phyloP scores from a whole-genome alignment of 2,113 vertebrate genomes.

The Jacana jacana region DNA sequence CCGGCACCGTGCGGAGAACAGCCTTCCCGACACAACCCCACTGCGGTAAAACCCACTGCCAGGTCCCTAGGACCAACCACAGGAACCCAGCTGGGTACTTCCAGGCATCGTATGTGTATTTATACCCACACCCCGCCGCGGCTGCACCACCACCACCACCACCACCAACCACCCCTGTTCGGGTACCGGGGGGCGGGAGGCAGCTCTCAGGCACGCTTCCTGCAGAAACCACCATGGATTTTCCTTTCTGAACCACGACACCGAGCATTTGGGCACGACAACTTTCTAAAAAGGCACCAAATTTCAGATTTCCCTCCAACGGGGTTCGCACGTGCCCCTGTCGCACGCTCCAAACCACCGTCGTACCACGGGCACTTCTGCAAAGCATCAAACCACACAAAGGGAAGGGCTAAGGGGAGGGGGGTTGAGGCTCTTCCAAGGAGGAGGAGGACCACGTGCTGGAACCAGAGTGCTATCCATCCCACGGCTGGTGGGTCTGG shows the following conservation, averaged over 20 bases:
- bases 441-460: background rate
- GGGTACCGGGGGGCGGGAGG: background rate
- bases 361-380: accelerated
- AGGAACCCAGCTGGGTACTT: accelerated
- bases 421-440: background rate
- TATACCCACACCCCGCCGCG: accelerated
- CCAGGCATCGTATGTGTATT: accelerated
- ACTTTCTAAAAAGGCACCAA: background rate
- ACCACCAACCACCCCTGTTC: accelerated
- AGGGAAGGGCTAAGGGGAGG: background rate
- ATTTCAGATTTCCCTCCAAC: background rate
- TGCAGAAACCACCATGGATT: accelerated
- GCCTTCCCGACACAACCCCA: background rate
- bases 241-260: accelerated
- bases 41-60: background rate
- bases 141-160: accelerated
- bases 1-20: background rate
- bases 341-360: background rate
- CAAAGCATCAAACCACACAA: accelerated
- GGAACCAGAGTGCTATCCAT: accelerated
- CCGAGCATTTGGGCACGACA: accelerated
- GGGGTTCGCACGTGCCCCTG: accelerated
- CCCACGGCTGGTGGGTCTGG: background rate
- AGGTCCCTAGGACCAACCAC: background rate
- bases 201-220: background rate